Percentiles rank a stretch among this genome's conserved stretches.
These are phyloP conservation scores for Lumbricus terrestris DNA, from an alignment of 2,888 invertebrate genomes.

Conservation along the genomic window DNA sequence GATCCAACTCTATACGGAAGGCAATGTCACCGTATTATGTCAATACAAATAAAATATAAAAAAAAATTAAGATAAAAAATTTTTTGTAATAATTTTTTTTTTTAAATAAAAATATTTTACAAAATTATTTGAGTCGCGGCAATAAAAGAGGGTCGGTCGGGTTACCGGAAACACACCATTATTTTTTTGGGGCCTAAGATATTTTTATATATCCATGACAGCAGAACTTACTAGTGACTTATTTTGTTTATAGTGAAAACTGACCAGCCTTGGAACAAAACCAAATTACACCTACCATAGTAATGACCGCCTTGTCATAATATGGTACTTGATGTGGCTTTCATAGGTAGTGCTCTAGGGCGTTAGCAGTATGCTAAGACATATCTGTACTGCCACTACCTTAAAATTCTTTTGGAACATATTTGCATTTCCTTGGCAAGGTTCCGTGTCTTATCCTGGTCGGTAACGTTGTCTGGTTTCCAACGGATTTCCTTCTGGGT, in stretches of 20 bases:
- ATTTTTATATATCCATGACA: neutral
- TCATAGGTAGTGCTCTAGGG: neutral
- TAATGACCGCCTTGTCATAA: neutral
- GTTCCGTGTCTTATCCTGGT: conserved; percentile 76
- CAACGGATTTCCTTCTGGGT: conserved; percentile 75
- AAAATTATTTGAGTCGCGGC: no score
- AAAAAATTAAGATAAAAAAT: no score
- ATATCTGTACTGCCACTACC: neutral
- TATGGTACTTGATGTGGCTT: neutral
- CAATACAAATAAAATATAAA: no score
- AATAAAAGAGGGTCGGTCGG: no score
- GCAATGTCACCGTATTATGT: no score
- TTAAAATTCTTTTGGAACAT: neutral
- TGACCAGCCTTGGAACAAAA: neutral
- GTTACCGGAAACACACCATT: no score
- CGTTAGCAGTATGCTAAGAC: neutral
- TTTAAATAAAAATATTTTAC: no score
- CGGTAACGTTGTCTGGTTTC: conserved; percentile 81
- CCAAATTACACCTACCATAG: neutral
- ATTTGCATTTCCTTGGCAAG: conserved; percentile 58
- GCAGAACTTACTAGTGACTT: neutral
- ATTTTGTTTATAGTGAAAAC: neutral
- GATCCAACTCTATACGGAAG: no score
- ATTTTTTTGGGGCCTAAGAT: no score
- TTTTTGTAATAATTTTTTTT: no score